Evolutionary conservation across 92 coral and sea anemone genomes (phyloP), one percentile per base, ranked within the genome.

Genomic region (Diadumene lineata): DNA sequence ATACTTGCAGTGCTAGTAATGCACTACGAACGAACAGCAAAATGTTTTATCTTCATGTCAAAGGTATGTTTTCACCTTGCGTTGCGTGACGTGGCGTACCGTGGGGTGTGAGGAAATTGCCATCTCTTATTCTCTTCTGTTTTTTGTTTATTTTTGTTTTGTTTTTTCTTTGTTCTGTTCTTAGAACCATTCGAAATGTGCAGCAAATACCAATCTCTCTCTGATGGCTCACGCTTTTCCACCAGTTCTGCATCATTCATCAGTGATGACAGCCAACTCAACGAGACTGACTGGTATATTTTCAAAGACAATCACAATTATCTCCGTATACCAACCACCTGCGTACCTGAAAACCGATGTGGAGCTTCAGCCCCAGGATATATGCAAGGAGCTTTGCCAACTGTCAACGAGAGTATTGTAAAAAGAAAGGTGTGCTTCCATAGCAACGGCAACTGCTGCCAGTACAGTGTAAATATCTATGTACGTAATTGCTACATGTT

Each of bases 381-480:
- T 29, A 55, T 73, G 67, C 61, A 57, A 34, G 78, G 78, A 44
- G 34, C 66, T 19, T 60, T 48, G 18, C 77, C 77, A 2, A 50
- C 77, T 2, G 77, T 71, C 34, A 31, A 55, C 28, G 77, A 71
- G 77, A 66, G 77, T 10, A 27, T 71, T 29, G 77, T 71, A 25
- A 71, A 50, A 60, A 71, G 77, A 34, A 29, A 38, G 33, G 77
- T 55, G 28, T 71, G 77, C 60, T 71, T 71, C 66, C 77, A 71
- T 71, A 34, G 66, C n/a, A 71, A 71, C 77, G 43, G 64, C 8
- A n/a, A 55, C 38, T 38, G 44, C 19, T 71, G 77, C 25, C 77
- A 55, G 1, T 50, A 50, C 65, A 71, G 64, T 48, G 77, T 55
- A 66, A 8, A 57, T 50, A 60, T 71, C 1, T 71, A 24, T 71